Conservation (phyloP, 2,797 vertebrate genomes). For the Antrozous pallidus region DNA sequence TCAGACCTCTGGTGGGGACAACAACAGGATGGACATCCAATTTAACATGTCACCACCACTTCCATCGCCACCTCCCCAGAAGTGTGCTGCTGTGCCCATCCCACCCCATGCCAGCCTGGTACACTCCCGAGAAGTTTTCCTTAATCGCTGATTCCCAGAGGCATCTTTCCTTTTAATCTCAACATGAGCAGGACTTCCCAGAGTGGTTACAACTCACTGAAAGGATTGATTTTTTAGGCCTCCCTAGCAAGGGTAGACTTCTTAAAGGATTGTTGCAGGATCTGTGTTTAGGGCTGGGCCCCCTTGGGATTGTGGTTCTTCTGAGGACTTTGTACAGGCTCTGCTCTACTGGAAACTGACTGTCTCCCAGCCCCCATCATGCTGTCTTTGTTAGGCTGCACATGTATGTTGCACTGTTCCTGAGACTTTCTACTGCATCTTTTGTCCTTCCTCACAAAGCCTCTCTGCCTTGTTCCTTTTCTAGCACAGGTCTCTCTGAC, state of each 20-base stretch:
- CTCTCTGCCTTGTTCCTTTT: not conserved
- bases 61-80: accelerated
- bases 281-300: not conserved
- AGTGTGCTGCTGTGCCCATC: accelerated
- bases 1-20: not conserved
- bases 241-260: not conserved
- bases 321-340: not conserved
- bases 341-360: accelerated
- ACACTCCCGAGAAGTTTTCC: not conserved
- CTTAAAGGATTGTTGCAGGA: not conserved
- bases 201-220: not conserved
- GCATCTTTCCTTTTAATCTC: not conserved
- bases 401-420: not conserved
- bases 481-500: not conserved
- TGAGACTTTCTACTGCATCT: not conserved
- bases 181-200: not conserved
- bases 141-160: not conserved
- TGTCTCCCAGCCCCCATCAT: not conserved
- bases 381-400: not conserved
- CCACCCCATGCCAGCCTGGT: accelerated
- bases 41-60: too few relatives aligned
- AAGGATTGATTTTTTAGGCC: not conserved
- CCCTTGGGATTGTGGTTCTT: not conserved
- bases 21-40: not conserved
- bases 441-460: not conserved